Conservation (phyloP, 1,140 invertebrate genomes). For the Drosophila pseudoobscura region DNA sequence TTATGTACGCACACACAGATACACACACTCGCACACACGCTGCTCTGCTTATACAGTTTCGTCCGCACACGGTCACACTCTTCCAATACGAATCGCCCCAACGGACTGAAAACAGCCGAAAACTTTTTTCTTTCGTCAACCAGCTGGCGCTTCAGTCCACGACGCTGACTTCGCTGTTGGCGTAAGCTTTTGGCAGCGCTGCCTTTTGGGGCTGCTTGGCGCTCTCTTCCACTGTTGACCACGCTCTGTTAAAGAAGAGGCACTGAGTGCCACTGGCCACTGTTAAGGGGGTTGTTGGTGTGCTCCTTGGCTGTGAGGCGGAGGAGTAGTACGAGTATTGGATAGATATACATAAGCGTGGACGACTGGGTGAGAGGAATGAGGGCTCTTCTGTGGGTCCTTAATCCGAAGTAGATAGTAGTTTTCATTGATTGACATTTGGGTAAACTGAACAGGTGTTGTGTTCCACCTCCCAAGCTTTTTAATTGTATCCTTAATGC, state of each 20-base stretch:
- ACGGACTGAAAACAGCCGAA: conserved; percentile 57
- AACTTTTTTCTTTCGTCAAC: conserved; percentile 35
- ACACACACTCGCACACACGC: conserved; percentile 23
- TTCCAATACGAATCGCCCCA: conserved; percentile 49
- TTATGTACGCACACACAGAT: conserved; percentile 10
- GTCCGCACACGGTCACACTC: conserved; percentile 37
- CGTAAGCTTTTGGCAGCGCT: conserved; percentile 18
- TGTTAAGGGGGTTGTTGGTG: background rate
- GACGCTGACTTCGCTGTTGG: conserved; percentile 7
- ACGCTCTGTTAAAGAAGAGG: conserved; percentile 9
- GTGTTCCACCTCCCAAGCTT: conserved; percentile 5
- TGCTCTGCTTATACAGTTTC: conserved; percentile 21
- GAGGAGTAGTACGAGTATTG: background rate
- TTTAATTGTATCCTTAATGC: too few relatives aligned
- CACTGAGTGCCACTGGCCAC: background rate
- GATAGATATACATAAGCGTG: background rate
- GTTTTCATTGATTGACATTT: conserved; percentile 20
- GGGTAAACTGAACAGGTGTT: conserved; percentile 12
- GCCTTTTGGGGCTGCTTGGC: conserved; percentile 38
- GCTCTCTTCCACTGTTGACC: conserved; percentile 32
- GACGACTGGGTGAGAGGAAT: background rate
- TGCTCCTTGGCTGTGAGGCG: too few relatives aligned
- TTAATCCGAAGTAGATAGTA: background rate
- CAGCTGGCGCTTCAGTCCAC: background rate
- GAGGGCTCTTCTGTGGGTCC: background rate